These are phyloP conservation scores for Synanthedon formicaeformis DNA, from an alignment of 2,888 invertebrate genomes.

Conservation along the genomic window DNA sequence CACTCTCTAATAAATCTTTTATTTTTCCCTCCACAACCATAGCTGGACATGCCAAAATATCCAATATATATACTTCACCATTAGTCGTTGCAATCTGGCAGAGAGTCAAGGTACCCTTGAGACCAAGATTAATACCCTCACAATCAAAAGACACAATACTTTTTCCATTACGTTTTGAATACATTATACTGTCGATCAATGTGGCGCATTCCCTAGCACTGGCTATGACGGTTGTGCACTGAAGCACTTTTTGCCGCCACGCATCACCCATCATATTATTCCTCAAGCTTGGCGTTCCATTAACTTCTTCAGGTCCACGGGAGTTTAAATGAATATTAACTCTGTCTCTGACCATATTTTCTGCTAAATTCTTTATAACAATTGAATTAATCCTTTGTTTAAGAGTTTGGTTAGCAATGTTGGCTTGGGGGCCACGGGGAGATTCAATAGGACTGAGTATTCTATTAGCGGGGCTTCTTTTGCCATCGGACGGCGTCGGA, in stretches of 20 bases:
- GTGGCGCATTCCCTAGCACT: slow-evolving; percentile 82
- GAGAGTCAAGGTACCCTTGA: slow-evolving; percentile 88
- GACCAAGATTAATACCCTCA: slow-evolving; percentile 92
- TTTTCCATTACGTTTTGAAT: slow-evolving; percentile 63
- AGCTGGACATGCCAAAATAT: slow-evolving; percentile 85
- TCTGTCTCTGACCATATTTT: slow-evolving; percentile 76
- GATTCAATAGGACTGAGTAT: slow-evolving; percentile 66
- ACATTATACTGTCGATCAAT: slow-evolving; percentile 80
- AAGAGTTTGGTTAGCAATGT: slow-evolving; percentile 79
- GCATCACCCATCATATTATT: slow-evolving; percentile 74
- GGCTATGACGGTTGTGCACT: slow-evolving; percentile 84
- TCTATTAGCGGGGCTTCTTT: slow-evolving; percentile 54
- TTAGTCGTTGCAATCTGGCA: slow-evolving; percentile 86
- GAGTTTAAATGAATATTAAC: slow-evolving; percentile 61
- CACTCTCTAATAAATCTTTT: slow-evolving; percentile 82
- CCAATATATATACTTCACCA: slow-evolving; percentile 89
- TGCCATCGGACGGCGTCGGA: slow-evolving; percentile 61
- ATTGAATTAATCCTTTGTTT: slow-evolving; percentile 91
- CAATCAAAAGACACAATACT: slow-evolving; percentile 88
- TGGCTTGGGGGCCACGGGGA: slow-evolving; percentile 57
- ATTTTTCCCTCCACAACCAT: slow-evolving; percentile 84
- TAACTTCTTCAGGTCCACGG: slow-evolving; percentile 50
- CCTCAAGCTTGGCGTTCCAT: slow-evolving; percentile 50
- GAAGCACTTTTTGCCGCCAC: slow-evolving; percentile 85
- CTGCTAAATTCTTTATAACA: slow-evolving; percentile 89